Base-by-base conservation (phyloP, 2,113 vertebrate genomes). In the Pseudolaguvia tuberculata region DNA sequence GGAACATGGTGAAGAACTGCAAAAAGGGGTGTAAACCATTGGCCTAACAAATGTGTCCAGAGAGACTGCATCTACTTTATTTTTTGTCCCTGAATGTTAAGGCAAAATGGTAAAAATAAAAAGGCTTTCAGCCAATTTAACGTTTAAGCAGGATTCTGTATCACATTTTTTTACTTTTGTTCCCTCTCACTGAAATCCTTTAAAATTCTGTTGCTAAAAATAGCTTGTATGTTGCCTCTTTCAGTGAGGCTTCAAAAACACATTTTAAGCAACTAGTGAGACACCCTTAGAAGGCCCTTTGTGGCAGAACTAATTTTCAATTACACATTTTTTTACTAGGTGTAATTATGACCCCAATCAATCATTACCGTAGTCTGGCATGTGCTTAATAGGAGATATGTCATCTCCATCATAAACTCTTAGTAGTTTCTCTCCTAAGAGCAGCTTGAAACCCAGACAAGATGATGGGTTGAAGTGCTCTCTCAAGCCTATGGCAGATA, bases 401-500 rank as follows among this genome's bases (percentile, higher is more conserved):
- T 47, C 62, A 25, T 47, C 18, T 55, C 13, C 55, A 4, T n/a
- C 10, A 59, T 17, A 25, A 18, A n/a, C 53, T 20, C 55, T 13
- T 29, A 20, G 21, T 15, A 35, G 14, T 23, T 52, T 70, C 21
- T 45, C 10, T 47, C 53, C 29, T 13, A 17, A 18, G 20, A 20
- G 21, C 39, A 14, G 57, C 47, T 21, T 31, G 61, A 56, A 74
- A 45, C 31, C 13, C 31, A 53, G 50, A 45, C 51, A 47, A 51
- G 7, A 75, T n/a, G 39, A 27, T 53, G 17, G 35, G 17, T n/a
- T 29, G 35, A 53, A 17, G 51, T 66, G 31, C 65, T 47, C 27
- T 55, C 20, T 72, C 56, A 55, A 15, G 31, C 73, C 25, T 27
- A 23, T 14, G 11, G 72, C 31, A 62, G 58, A 52, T 55, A 45